Percentiles rank a stretch among this genome's conserved stretches.
phyloP scores from a whole-genome alignment of 2,113 vertebrate species.

The Camarhynchus parvulus region DNA sequence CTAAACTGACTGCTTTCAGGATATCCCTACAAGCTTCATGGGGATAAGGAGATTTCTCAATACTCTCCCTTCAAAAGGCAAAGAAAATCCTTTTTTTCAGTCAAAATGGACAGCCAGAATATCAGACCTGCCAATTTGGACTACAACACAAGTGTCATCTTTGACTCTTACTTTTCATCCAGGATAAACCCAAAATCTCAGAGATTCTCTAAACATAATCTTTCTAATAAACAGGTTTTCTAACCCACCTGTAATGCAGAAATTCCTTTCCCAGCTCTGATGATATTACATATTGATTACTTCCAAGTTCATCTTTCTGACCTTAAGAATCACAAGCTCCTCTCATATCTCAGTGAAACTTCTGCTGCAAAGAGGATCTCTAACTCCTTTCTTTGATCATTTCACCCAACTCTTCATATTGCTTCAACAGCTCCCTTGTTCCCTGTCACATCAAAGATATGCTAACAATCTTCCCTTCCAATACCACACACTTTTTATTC shows the following conservation, averaged over 20 bases:
- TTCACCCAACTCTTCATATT: not conserved
- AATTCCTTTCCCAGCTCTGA: not conserved
- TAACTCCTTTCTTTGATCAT: constrained; percentile 3
- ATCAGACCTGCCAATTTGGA: not conserved
- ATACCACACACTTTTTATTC: not conserved
- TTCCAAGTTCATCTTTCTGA: not conserved
- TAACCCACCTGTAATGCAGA: not conserved
- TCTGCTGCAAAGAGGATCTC: not conserved
- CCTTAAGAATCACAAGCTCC: not conserved
- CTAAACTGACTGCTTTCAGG: not conserved
- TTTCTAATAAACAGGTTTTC: not conserved
- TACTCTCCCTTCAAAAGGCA: not conserved
- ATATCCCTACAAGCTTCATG: not conserved
- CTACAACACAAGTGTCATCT: not conserved
- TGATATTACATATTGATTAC: not conserved
- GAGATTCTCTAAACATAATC: not conserved
- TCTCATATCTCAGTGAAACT: not conserved
- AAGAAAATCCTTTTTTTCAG: not conserved
- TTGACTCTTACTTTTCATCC: not conserved
- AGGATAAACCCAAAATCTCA: not conserved
- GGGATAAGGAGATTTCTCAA: not conserved
- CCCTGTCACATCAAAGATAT: constrained; percentile 1
- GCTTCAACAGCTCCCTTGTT: not conserved
- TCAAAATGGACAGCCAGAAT: not conserved
- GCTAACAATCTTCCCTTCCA: not conserved